Percentiles rank a stretch among this genome's conserved stretches.
Conservation (phyloP, 2,113 vertebrate species). For the Pangasianodon hypophthalmus region DNA sequence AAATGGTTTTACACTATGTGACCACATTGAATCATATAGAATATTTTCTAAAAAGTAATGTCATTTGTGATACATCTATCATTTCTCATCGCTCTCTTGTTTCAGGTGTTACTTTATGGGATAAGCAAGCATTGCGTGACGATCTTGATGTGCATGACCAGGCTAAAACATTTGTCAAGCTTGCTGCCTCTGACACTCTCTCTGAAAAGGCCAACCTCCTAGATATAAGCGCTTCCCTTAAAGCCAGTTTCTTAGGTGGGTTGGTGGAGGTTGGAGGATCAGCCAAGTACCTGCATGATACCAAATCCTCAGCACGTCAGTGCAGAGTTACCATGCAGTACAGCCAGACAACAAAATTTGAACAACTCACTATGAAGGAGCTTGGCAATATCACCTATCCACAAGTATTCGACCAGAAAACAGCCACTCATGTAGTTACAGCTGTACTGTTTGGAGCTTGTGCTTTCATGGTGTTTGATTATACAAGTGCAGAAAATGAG, state of each 20-base stretch:
- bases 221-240: conserved; percentile 47
- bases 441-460: conserved; percentile 35
- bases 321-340: conserved; percentile 64
- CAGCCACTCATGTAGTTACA: conserved; percentile 38
- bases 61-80: not conserved
- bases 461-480: conserved; percentile 36
- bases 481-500: conserved; percentile 32
- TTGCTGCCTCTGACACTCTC: conserved; percentile 14
- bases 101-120: conserved; percentile 63
- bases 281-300: conserved; percentile 61
- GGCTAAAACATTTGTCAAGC: conserved; percentile 27
- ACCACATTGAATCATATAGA: not conserved
- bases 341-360: conserved; percentile 56
- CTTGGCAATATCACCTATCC: conserved; percentile 58
- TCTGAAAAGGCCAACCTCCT: conserved; percentile 17
- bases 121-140: conserved; percentile 38
- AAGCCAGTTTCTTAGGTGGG: conserved; percentile 61
- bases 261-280: conserved; percentile 60
- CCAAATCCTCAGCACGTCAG: conserved; percentile 51
- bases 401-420: conserved; percentile 26
- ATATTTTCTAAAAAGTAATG: no score
- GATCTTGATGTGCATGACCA: not conserved
- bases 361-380: conserved; percentile 60
- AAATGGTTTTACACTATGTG: not conserved
- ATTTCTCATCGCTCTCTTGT: not conserved